Percentiles rank a stretch among this genome's conserved stretches.
phyloP scores from a whole-genome alignment of 2,113 vertebrate genomes.

The Balaenoptera acutorostrata region DNA sequence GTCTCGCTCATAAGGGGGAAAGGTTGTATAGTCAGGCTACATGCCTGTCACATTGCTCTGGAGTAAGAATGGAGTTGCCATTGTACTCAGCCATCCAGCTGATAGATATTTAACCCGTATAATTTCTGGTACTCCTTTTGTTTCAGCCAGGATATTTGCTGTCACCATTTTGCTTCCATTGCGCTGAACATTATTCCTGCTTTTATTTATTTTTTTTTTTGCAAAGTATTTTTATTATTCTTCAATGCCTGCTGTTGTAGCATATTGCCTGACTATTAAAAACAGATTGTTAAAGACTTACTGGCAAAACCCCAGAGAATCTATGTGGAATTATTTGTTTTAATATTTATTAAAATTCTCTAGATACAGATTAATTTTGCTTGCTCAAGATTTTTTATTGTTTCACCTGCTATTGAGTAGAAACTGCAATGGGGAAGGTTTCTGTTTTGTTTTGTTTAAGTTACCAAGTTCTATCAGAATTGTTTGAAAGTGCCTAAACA shows the following conservation, averaged over 20 bases:
- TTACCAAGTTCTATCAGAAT: conserved; percentile 58
- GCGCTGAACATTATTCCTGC: neutral
- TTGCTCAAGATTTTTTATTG: conserved; percentile 74
- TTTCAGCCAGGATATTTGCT: conserved; percentile 64
- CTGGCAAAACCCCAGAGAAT: conserved; percentile 56
- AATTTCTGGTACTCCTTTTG: neutral
- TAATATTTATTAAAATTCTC: conserved; percentile 73
- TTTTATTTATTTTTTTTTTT: conserved; percentile 28
- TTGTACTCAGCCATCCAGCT: neutral
- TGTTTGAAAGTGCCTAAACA: conserved; percentile 49
- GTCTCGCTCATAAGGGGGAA: neutral
- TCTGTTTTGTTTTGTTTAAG: conserved; percentile 31
- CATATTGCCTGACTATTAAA: conserved; percentile 67
- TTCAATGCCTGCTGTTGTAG: neutral
- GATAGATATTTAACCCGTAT: neutral
- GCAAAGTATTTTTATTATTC: conserved; percentile 47
- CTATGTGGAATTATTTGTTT: conserved; percentile 73
- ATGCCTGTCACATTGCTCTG: neutral
- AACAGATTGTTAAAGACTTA: conserved; percentile 70
- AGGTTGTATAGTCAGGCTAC: neutral
- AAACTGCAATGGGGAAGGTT: conserved; percentile 53
- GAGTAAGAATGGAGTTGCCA: neutral
- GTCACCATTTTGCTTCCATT: conserved; percentile 4
- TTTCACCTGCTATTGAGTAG: conserved; percentile 77
- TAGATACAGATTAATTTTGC: conserved; percentile 66